Conservation (phyloP, 2,797 vertebrate species). For the Sebastes iracundus region DNA sequence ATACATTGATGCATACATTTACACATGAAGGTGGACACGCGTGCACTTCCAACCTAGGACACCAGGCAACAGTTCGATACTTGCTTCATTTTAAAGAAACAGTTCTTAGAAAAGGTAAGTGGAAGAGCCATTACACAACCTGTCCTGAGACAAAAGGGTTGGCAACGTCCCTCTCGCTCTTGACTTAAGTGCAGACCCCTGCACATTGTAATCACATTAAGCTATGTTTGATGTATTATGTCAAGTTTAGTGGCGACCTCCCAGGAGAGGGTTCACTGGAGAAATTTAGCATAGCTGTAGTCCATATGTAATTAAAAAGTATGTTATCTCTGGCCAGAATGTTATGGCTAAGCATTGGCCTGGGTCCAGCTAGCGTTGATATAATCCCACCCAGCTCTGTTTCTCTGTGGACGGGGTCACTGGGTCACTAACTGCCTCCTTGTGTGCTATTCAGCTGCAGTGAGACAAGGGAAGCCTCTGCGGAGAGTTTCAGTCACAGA, state of each 20-base stretch:
- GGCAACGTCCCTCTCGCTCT: constrained; percentile 41
- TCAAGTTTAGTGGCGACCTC: constrained; percentile 76
- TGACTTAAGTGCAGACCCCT: constrained; percentile 57
- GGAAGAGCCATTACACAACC: constrained; percentile 24
- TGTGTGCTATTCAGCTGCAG: constrained; percentile 75
- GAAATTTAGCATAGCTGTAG: constrained; percentile 84
- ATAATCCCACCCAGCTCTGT: constrained; percentile 87
- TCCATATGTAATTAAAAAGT: constrained; percentile 87
- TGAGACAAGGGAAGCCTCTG: constrained; percentile 81
- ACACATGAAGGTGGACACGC: background rate
- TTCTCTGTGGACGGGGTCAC: constrained; percentile 85
- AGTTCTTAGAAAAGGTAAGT: constrained; percentile 29
- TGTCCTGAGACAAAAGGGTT: constrained; percentile 45
- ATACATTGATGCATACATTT: background rate
- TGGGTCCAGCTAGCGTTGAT: constrained; percentile 83
- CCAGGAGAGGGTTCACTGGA: constrained; percentile 74
- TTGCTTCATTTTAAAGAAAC: constrained; percentile 31
- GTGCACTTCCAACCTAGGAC: background rate
- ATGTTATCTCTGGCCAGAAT: constrained; percentile 88
- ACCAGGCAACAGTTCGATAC: background rate
- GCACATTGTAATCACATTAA: constrained; percentile 78
- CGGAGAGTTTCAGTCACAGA: constrained; percentile 69
- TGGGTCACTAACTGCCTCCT: constrained; percentile 88
- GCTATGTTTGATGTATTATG: constrained; percentile 80
- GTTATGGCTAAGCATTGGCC: constrained; percentile 85